Evolutionary conservation across 2,797 vertebrate species (phyloP), one percentile per base, ranked within the genome.

Genomic region (Australoheros facetus): DNA sequence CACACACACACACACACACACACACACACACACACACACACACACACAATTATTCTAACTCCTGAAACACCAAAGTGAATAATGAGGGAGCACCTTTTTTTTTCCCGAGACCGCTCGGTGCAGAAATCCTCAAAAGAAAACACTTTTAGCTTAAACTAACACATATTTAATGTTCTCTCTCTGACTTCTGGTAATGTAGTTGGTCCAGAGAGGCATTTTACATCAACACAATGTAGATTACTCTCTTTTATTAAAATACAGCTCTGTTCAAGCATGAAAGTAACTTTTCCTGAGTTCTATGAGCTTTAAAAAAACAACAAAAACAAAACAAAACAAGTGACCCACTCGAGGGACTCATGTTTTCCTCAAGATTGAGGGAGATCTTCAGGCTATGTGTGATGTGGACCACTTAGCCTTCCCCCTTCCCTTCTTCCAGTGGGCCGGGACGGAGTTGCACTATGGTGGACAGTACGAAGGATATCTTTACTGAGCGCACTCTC

Each of bases 361-460:
- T 93, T 92, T 92, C 89, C 85, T 90, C 81, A 95, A 95, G 95
- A 95, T 95, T 95, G 92, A 96, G 91, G 92, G 89, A 93, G 93
- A 93, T 95, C 95, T 96, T 91, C 84, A 89, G 95, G 95, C 95
- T 92, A 95, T 92, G 71, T 14, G 78, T 82, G 80, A 87, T 84
- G 85, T 84, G 86, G 91, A 85, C 84, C 90, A 90, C 89, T 92
- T 93, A 85, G 88, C 92, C 92, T 87, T 56, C 84, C 77, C 51
- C 79, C 73, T 54, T 84, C 84, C 85, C 84, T 78, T 77, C 75
- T 87, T 92, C 86, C 82, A 30, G 71, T 34, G 57, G 79, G 82
- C 79, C 75, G 39, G 85, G 83, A 84, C 85, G 66, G 89, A 91
- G 89, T 91, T 91, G 84, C 92, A 92, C 81, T 73, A 23, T 2